Conservation (phyloP, 2,888 invertebrate genomes). For the Tenthredo distinguenda region DNA sequence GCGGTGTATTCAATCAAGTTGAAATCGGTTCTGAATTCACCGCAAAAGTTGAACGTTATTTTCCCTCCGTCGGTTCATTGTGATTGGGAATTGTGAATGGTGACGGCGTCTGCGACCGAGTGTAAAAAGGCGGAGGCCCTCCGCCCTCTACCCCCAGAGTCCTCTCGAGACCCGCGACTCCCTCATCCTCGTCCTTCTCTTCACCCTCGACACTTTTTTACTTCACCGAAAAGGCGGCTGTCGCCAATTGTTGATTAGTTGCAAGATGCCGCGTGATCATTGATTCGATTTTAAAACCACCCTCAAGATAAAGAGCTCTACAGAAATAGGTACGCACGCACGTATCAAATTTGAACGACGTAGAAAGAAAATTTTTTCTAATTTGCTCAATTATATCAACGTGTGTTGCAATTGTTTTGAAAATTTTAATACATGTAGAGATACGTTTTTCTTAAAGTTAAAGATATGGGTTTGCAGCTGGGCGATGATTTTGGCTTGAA, state of each 20-base stretch:
- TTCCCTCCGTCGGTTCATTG: constrained; percentile 53
- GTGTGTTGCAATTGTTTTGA: neutral
- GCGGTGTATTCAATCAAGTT: constrained; percentile 35
- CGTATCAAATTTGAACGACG: neutral
- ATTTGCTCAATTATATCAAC: neutral
- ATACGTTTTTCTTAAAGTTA: neutral
- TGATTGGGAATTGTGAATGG: constrained; percentile 62
- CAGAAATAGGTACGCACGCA: neutral
- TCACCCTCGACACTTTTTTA: constrained; percentile 40
- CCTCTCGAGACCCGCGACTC: constrained; percentile 28
- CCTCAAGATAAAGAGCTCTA: neutral
- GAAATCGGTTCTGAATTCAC: constrained; percentile 50
- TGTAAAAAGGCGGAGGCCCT: constrained; percentile 58
- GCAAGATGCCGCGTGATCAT: constrained; percentile 30
- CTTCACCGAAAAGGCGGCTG: constrained; percentile 24
- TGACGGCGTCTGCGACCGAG: constrained; percentile 60
- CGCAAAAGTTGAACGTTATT: constrained; percentile 50
- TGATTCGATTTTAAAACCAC: constrained; percentile 32
- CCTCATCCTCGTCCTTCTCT: neutral
- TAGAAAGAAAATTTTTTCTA: no score
- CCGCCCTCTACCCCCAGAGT: neutral
- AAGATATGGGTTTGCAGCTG: neutral
- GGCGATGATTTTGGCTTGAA: neutral
- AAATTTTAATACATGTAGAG: no score
- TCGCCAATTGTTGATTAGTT: constrained; percentile 46